Evolutionary conservation across 2,797 vertebrate species (phyloP).

Genomic region (Masticophis lateralis): DNA sequence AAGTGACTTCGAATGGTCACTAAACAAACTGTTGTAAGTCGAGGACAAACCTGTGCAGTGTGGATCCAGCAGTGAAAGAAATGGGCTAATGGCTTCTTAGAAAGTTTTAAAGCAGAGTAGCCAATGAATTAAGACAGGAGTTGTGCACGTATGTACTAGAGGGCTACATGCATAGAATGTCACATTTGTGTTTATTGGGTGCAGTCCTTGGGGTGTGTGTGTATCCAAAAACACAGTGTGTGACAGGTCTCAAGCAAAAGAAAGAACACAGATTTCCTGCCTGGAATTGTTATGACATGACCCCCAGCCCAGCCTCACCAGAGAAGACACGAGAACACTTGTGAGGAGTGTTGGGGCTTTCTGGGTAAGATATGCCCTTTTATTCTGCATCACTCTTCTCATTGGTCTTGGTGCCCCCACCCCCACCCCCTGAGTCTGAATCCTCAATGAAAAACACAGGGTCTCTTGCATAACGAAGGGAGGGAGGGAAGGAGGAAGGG

Average conservation of each 20-base stretch:
- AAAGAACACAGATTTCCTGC: conserved; percentile 1
- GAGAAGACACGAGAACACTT: background rate
- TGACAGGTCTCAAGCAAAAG: background rate
- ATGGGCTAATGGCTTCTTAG: background rate
- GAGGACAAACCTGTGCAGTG: background rate
- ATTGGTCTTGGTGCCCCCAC: too few species aligned
- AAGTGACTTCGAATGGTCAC: background rate
- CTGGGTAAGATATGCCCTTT: background rate
- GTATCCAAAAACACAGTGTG: background rate
- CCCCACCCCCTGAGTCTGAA: background rate
- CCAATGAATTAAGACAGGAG: background rate
- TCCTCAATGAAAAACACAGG: background rate
- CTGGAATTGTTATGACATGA: conserved; percentile 1
- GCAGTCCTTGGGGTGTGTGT: too few species aligned
- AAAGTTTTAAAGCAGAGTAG: background rate
- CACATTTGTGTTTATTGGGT: background rate
- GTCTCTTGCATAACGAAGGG: background rate
- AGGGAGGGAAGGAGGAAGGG: background rate
- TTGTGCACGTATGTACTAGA: background rate
- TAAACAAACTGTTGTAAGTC: background rate
- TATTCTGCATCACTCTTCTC: background rate
- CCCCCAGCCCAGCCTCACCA: background rate
- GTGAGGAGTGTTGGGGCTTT: background rate
- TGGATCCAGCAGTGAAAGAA: background rate
- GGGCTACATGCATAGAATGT: background rate